Evolutionary conservation across 2,113 vertebrate species (phyloP).

Genomic region (Macquaria ambigua): DNA sequence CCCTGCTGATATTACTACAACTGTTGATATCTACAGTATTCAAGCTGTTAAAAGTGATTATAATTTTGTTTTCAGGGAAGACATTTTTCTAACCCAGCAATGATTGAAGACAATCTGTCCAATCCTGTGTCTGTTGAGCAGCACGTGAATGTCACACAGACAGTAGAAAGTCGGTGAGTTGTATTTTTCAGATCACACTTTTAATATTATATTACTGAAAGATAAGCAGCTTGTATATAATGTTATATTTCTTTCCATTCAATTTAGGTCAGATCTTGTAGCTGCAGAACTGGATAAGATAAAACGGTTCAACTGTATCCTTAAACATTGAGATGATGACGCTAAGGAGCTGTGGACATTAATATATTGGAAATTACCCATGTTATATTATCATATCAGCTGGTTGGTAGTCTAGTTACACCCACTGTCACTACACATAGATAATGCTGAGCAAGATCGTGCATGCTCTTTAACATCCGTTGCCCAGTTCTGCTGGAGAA

Average conservation of each 20-base stretch:
- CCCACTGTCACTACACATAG: background rate
- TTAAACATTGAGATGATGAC: constrained; percentile 28
- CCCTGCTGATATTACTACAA: background rate
- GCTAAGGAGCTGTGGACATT: background rate
- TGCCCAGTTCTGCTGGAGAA: constrained; percentile 81
- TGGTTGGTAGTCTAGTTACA: no score
- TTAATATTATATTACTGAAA: background rate
- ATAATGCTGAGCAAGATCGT: background rate
- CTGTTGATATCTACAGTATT: background rate
- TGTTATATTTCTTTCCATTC: background rate
- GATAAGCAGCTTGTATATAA: background rate
- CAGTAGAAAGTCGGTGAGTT: constrained; percentile 58
- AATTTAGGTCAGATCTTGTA: constrained; percentile 73
- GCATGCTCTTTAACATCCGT: constrained; percentile 62
- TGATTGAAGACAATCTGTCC: constrained; percentile 33
- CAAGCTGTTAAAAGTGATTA: background rate
- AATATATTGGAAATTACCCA: background rate
- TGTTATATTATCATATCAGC: background rate
- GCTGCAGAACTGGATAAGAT: constrained; percentile 84
- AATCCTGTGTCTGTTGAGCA: constrained; percentile 5
- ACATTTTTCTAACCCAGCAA: constrained; percentile 10
- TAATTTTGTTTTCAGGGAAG: constrained; percentile 56
- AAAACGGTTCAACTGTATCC: constrained; percentile 84
- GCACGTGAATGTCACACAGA: constrained; percentile 22
- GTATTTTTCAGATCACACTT: background rate